Evolutionary conservation across 2,113 vertebrate genomes (phyloP), one percentile per base, ranked within the genome.

Genomic region (Lepus americanus): DNA sequence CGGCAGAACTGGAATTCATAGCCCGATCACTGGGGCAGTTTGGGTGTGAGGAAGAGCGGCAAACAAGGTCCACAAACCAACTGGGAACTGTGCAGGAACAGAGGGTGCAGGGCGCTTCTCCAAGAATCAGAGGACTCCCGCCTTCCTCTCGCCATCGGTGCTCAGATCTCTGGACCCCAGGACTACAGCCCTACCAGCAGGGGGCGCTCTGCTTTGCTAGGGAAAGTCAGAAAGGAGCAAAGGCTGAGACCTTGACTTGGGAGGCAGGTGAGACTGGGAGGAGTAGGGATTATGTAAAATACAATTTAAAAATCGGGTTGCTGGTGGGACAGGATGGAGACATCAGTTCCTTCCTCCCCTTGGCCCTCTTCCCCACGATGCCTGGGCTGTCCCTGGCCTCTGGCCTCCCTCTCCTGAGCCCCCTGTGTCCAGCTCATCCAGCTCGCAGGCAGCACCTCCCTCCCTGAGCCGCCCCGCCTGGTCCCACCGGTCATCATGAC

Each of bases 401-500:
- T 9, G 36, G 76, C 53, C 36, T 55, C 53, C 61, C 6, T 44
- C 53, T 44, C 79, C 27, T 14, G 36, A 73, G 55, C 5, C 64
- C 19, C n/a, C 59, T 69, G 77, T 59, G 84, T 59, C 69, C 63
- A 67, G 80, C 64, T 83, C 90, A 36, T 36, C 76, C 70, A 16
- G 44, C 20, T 79, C 55, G 1, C 16, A 44, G 44, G 44, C 44
- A 7, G 44, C 6, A 7, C 31, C 63, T 74, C 49, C 72, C 31
- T 69, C 51, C 61, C 12, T 76, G 49, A 92, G 29, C 76, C 87
- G 17, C 63, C 63, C 63, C 10, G 88, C 76, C 95, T 92, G 92
- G 70, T 66, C 49, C 44, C 27, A 31, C 81, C 95, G 91, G 91
- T 92, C 87, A 92, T 85, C 83, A 39, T 44, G 44, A 6, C 6